Conservation (phyloP, 2,797 vertebrate species). For the Arrhamphus sclerolepis region DNA sequence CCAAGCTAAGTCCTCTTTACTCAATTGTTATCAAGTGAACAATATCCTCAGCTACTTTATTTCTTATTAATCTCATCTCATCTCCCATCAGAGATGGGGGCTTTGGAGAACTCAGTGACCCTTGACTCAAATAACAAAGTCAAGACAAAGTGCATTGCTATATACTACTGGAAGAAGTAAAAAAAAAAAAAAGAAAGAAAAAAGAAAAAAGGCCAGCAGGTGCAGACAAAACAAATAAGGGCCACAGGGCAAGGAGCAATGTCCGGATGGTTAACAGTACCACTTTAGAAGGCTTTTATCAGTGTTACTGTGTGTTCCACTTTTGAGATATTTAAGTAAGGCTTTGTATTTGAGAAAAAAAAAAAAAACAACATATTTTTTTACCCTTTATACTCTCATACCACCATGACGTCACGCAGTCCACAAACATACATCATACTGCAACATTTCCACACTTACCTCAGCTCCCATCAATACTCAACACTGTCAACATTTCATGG, state of each 20-base stretch:
- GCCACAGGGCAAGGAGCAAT: conserved; percentile 61
- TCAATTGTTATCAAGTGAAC: conserved; percentile 64
- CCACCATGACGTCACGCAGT: conserved; percentile 21
- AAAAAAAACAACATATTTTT: too few species aligned
- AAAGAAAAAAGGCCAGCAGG: conserved; percentile 47
- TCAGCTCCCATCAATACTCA: conserved; percentile 32
- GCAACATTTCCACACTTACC: conserved; percentile 23
- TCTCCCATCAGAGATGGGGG: conserved; percentile 68
- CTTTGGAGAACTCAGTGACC: conserved; percentile 56
- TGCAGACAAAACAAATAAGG: conserved; percentile 59
- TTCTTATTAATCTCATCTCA: conserved; percentile 69
- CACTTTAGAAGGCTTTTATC: conserved; percentile 45
- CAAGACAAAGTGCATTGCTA: conserved; percentile 12
- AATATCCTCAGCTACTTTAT: conserved; percentile 53
- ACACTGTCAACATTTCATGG: conserved; percentile 36
- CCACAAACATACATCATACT: conserved; percentile 12
- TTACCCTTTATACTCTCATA: conserved; percentile 8
- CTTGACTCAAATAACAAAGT: conserved; percentile 42
- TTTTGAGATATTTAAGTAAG: conserved; percentile 17
- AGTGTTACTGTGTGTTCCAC: conserved; percentile 21
- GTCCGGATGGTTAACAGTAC: conserved; percentile 52
- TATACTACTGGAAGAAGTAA: conserved; percentile 17
- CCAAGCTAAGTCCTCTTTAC: conserved; percentile 51
- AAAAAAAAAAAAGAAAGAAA: conserved; percentile 11
- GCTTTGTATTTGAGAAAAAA: conserved; percentile 18